These are phyloP conservation scores for Crioceris asparagi DNA, from an alignment of 2,888 invertebrate genomes.

Conservation along the genomic window DNA sequence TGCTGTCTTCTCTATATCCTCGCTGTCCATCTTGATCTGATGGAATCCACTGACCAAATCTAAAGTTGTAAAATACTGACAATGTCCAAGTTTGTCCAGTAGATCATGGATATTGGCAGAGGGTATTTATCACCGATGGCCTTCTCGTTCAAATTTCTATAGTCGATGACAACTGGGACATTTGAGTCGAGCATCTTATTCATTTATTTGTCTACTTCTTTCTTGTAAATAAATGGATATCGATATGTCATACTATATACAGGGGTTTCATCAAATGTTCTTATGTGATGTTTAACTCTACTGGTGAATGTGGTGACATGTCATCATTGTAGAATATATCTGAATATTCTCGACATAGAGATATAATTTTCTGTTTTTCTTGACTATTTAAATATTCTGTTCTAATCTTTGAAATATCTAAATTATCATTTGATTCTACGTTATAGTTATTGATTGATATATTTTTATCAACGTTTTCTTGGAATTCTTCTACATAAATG, in stretches of 20 bases:
- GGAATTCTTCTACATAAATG: background rate
- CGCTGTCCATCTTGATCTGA: conserved; percentile 15
- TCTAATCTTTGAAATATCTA: conserved; percentile 1
- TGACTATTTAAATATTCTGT: conserved; percentile 4
- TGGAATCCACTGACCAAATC: conserved; percentile 16
- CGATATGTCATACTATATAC: conserved; percentile 17
- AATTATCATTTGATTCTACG: background rate
- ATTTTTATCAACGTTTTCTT: background rate
- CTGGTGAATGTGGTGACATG: conserved; percentile 1
- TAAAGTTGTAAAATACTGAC: conserved; percentile 15
- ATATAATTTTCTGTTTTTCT: conserved; percentile 2
- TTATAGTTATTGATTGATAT: background rate
- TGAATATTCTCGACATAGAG: background rate
- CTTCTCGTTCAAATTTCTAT: conserved; percentile 18
- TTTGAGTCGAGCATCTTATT: conserved; percentile 14
- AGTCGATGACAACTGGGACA: conserved; percentile 19
- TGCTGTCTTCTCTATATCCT: conserved; percentile 13
- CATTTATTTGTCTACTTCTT: too few species aligned
- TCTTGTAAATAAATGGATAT: conserved; percentile 19
- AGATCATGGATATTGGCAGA: conserved; percentile 16
- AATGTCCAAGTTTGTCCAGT: conserved; percentile 13
- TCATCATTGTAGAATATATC: conserved; percentile 1
- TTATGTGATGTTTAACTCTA: conserved; percentile 12
- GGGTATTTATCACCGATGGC: conserved; percentile 16
- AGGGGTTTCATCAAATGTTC: conserved; percentile 12